Conservation (phyloP, 2,797 vertebrate species). For the Muscicapa comitata region DNA sequence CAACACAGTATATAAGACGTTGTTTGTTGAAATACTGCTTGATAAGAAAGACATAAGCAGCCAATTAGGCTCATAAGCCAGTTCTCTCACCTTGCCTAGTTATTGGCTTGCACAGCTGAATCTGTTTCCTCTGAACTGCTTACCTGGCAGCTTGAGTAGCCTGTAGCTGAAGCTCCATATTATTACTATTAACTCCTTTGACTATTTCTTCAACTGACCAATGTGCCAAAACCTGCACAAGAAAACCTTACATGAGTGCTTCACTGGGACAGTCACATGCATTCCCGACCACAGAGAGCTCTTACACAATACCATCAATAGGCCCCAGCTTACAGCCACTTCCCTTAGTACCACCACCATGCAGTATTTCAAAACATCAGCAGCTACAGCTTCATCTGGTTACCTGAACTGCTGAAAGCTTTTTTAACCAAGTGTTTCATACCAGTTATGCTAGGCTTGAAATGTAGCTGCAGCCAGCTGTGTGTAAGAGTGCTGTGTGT, state of each 20-base stretch:
- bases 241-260: not conserved
- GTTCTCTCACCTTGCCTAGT: not conserved
- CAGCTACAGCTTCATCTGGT: not conserved
- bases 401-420: not conserved
- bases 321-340: not conserved
- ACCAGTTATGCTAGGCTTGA: not conserved
- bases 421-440: not conserved
- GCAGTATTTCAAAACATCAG: not conserved
- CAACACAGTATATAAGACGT: not conserved
- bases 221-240: constrained; percentile 74
- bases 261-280: fast-evolving
- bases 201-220: constrained; percentile 95
- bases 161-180: constrained; percentile 85
- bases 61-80: not conserved
- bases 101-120: not conserved
- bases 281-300: not conserved
- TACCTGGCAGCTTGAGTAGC: constrained; percentile 96
- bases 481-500: not conserved
- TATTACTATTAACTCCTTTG: constrained; percentile 80
- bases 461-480: not conserved
- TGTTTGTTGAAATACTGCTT: not conserved
- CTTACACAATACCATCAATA: fast-evolving
- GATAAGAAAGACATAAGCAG: not conserved
- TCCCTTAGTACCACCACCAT: not conserved
- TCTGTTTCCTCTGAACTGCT: not conserved